Base-by-base conservation (phyloP, 2,797 vertebrate species). In the Nannoperca australis region DNA sequence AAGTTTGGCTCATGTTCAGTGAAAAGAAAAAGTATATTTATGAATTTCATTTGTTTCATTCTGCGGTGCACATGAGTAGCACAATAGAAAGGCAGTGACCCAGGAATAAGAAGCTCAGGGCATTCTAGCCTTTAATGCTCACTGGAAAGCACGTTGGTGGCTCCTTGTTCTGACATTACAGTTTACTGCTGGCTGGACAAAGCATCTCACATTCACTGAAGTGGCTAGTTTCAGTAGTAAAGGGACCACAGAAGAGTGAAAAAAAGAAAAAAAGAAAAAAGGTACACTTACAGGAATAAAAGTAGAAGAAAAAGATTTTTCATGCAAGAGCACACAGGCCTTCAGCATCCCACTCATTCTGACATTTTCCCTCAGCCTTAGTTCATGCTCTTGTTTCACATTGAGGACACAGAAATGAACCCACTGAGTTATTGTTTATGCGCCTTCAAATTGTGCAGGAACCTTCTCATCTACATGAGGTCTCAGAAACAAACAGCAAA, bases 131-230 rank as follows among this genome's bases (percentile, higher is more conserved):
- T 81, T 86, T 82, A 81, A 65, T 71, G 67, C 84, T 85, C 80
- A 71, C 82, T 84, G 81, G 73, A 56, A 90, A 87, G 70, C 62
- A 79, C 84, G 84, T 85, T 49, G 12, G 63, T 27, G 47, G 58
- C 61, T 85, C 69, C 53, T 72, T 74, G 70, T 76, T 82, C 81
- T 87, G 86, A 85, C 73, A 82, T 82, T 78, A 71, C 64, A 78
- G 36, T 83, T 88, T 47, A 83, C 68, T 69, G 81, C 79, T 55
- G 86, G 60, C 66, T 73, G 79, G 83, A 86, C 73, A 76, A 66
- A 76, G 63, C 74, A 63, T 81, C 72, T 81, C 63, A 10, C 51
- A 62, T 76, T 79, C 51, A 81, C 71, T 65, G 76, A 77, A 88
- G 70, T 77, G 62, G 70, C 40, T 66, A 45, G 64, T 75, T 83